Base-by-base conservation (phyloP, 53 echinoderm and acorn worm species). In the Hippasteria phrygiana region DNA sequence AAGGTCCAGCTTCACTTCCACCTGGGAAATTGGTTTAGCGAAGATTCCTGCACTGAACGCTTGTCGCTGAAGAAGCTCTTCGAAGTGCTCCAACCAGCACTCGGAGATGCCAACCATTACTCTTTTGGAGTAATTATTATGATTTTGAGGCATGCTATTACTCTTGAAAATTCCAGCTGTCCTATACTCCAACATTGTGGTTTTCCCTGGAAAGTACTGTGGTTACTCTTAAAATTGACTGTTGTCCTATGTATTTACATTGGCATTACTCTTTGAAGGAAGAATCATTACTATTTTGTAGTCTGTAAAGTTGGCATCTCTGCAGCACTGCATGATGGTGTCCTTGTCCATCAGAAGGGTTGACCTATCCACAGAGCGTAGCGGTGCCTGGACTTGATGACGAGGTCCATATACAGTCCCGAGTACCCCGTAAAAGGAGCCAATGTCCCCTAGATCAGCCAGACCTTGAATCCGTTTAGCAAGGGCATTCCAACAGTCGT, bases 1-100 rank as follows among this genome's bases (percentile, higher is more conserved):
- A 34, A 66, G 67, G 34, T 66, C 67, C 13, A 66, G 35, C 67
- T 71, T 85, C 71, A 87, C 62, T 74, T 87, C 51, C 37, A 77
- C 87, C 56, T 87, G 71, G 8, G 71, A 55, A 72, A 91, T 87
- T 34, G 43, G 6, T 64, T 27, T 26, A 73, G 50, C 28, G 63
- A 66, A 10, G 62, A 29, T 8, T 62, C 22, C 29, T 62, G 24
- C 29, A n/a, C 66, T 2, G 5, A 34, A 17, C 66, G 66, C 35
- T 35, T 66, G 66, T 66, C 35, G 63, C 36, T 66, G 35, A 66
- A 66, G 66, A 66, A 34, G 36, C 35, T 63, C 32, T n/a, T 63
- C 63, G 29, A 63, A 28, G 63, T 63, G 63, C 63, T 63, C 63
- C 32, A 3, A 27, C 63, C 63, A 63, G n/a, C n/a, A n/a, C n/a